A percentile compares a stretch with the other conserved stretches of the same genome.
Evolutionary conservation across 2,888 invertebrate genomes (phyloP).

Genomic region (Ligdia adustata): DNA sequence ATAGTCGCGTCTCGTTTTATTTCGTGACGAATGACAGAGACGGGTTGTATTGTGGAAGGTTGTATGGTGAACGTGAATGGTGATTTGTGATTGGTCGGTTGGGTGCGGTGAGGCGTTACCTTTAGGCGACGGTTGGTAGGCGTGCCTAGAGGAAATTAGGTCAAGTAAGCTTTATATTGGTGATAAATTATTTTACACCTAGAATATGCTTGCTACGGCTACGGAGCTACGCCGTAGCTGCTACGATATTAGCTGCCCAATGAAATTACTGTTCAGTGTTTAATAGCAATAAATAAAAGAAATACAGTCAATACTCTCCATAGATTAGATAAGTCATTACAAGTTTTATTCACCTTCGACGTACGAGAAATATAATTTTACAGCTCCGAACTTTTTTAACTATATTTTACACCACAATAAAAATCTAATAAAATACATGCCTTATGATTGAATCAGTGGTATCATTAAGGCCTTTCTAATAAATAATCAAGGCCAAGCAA

Average conservation of each 20-base stretch:
- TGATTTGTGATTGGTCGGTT: conserved; percentile 73
- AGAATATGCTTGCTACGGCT: conserved; percentile 51
- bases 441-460: too few species aligned
- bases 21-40: conserved; percentile 62
- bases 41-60: conserved; percentile 50
- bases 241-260: conserved; percentile 34
- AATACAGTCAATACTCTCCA: too few species aligned
- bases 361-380: too few species aligned
- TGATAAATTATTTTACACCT: conserved; percentile 59
- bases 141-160: conserved; percentile 61
- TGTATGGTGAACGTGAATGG: conserved; percentile 33
- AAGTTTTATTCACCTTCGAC: too few species aligned
- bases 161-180: conserved; percentile 39
- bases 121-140: conserved; percentile 65
- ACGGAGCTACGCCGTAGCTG: conserved; percentile 67
- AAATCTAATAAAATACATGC: too few species aligned
- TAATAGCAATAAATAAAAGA: too few species aligned
- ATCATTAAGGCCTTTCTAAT: too few species aligned
- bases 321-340: too few species aligned
- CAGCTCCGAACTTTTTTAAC: too few species aligned
- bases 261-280: too few species aligned
- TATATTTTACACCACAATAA: too few species aligned
- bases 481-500: too few species aligned
- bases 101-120: conserved; percentile 68
- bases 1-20: conserved; percentile 32